Evolutionary conservation across 2,797 vertebrate genomes (phyloP), one percentile per base, ranked within the genome.

Genomic region (Tapirus indicus): DNA sequence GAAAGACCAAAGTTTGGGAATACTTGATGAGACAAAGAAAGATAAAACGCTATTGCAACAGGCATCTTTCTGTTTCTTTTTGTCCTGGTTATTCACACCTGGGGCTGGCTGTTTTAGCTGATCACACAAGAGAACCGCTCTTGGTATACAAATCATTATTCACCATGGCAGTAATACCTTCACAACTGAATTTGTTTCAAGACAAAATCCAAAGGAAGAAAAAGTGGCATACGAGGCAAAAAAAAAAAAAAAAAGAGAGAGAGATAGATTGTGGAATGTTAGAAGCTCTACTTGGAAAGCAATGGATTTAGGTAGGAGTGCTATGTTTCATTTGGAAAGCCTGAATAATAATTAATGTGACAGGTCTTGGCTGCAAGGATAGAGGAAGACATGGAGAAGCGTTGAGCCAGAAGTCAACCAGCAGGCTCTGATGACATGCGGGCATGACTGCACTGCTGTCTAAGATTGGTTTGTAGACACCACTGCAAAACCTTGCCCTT

Each of bases 271-370:
- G 56, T 64, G 49, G 18, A 79, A 47, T 84, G 83, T 75, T 54
- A 64, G 21, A 90, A 47, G 47, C 69, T 83, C 25, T 25, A 77
- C n/a, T 87, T 79, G 32, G 69, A 84, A 97, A 80, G 79, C 32
- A 17, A 6, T 14, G 27, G 20, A 60, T 58, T 78, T 79, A 64
- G 68, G 35, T 47, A 77, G 60, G 25, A 72, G 44, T 54, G 6
- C 58, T 84, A n/a, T 11, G n/a, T 85, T 88, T 88, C 32, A 23
- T 91, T 91, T 96, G 60, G 89, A 94, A 95, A 49, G 54, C 32
- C 4, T 52, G 62, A 54, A 32, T 79, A 49, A 64, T 90, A 83
- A 80, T 85, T 41, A 66, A 38, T 5, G 38, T 84, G 77, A 91
- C n/a, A 44, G 56, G 38, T 78, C 21, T 84, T 72, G 38, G 69